Base-by-base conservation (phyloP, 2,888 invertebrate genomes). In the Drepanosiphum platanoidis region DNA sequence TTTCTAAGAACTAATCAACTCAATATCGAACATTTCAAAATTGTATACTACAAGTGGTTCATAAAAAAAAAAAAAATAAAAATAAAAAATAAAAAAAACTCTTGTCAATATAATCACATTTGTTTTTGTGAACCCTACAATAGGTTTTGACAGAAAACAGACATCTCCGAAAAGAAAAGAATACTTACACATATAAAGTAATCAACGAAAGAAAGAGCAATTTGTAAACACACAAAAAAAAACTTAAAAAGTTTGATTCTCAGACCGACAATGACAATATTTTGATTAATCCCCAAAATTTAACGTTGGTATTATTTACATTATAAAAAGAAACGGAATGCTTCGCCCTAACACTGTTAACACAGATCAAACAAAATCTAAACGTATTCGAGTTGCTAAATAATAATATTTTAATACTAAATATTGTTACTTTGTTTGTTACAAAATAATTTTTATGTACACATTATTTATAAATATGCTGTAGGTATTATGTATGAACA, bases 181-280 rank as follows among this genome's bases (percentile, higher is more conserved):
- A 75, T 61, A 71, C 58, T 71, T 71, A 81, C 34, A 81, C 34
- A 81, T 27, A 75, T n/a, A 30, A 75, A 75, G 75, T 84, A 84
- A 83, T 66, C 32, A 84, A 84, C 83, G 13, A 84, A 42, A 34
- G 46, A 36, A 68, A 68, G 13, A 52, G 34, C 22, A 34, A n/a
- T 32, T 74, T 46, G 61, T 64, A 18, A 32, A 46, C 79, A 70
- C 79, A 70, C 68, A 79, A 64, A 74, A 83, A 30, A 68, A 84
- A 77, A 84, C 83, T 75, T 74, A 83, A 83, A 74, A 75, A 46
- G 75, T 84, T 84, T 84, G 83, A 84, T 84, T 84, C 77, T 84
- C 74, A 84, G 74, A 84, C 75, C 30, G 75, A 84, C 46, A 77
- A 75, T 84, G 75, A 84, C 82, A 66, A 61, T 75, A 66, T 84